Conservation (phyloP, 2,113 vertebrate species). For the Sphaerodactylus townsendi region DNA sequence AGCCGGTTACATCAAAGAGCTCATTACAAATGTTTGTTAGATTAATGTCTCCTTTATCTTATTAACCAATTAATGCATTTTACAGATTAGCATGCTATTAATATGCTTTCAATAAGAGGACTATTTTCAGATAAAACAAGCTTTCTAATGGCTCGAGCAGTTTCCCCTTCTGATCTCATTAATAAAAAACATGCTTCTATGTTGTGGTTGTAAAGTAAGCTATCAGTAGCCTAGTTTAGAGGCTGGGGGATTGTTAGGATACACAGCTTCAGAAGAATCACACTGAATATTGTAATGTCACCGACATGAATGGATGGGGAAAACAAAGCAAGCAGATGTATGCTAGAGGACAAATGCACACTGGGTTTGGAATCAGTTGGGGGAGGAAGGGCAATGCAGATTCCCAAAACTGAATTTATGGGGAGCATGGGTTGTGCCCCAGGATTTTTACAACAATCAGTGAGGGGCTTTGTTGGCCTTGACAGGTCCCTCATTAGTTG, state of each 20-base stretch:
- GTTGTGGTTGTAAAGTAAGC: slow-evolving; percentile 13
- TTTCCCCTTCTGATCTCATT: slow-evolving; percentile 60
- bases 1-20: slow-evolving; percentile 44
- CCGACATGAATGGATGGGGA: not conserved
- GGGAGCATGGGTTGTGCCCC: too few relatives aligned
- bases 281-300: not conserved
- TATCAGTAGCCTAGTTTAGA: not conserved
- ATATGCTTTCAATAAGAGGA: slow-evolving; percentile 43
- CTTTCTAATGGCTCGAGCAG: slow-evolving; percentile 47
- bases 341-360: not conserved
- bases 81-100: slow-evolving; percentile 63
- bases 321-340: not conserved
- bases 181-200: slow-evolving; percentile 63
- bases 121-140: slow-evolving; percentile 48
- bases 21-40: slow-evolving; percentile 46
- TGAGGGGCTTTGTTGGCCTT: too few relatives aligned
- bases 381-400: too few relatives aligned
- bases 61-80: slow-evolving; percentile 67
- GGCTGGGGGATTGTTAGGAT: not conserved
- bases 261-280: slow-evolving; percentile 1
- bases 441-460: too few relatives aligned
- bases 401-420: too few relatives aligned
- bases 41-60: slow-evolving; percentile 59
- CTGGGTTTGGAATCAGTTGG: too few relatives aligned
- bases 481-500: too few relatives aligned